Evolutionary conservation across 2,888 invertebrate species (phyloP).

Genomic region (Stramonita haemastoma): DNA sequence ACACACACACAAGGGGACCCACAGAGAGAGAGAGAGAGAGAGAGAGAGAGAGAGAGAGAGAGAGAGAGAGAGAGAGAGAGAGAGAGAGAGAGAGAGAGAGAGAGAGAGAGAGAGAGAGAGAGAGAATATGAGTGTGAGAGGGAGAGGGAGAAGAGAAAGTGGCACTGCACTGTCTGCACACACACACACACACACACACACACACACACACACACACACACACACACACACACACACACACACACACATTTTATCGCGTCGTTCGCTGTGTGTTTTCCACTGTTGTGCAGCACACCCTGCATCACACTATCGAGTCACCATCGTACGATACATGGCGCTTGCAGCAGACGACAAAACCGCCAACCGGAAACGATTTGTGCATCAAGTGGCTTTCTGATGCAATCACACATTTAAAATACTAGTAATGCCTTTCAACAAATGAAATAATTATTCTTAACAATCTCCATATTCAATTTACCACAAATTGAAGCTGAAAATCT

Average conservation of each 20-base stretch:
- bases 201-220: neutral
- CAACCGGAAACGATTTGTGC: neutral
- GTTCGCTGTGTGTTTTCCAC: too few relatives aligned
- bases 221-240: too few relatives aligned
- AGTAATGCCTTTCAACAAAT: too few relatives aligned
- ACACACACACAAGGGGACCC: neutral
- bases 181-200: neutral
- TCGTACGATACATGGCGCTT: neutral
- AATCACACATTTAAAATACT: neutral
- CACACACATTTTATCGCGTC: too few relatives aligned
- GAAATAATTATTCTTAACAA: too few relatives aligned
- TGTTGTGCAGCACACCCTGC: neutral
- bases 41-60: neutral
- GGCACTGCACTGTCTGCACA: neutral
- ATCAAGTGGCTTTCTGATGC: neutral
- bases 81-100: conserved; percentile 1
- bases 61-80: neutral
- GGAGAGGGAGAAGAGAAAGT: neutral
- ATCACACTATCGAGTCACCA: conserved; percentile 4
- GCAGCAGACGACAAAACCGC: neutral
- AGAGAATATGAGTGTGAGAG: neutral
- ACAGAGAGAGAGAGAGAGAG: neutral
- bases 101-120: neutral
- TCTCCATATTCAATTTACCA: too few relatives aligned
- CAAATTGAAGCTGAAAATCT: too few relatives aligned